These are phyloP conservation scores for zebrafish (Danio rerio) DNA, from an alignment of 2,113 vertebrate genomes.

Conservation along the genomic window GRCz12tu NC_133177.1:19422501-19423000, in stretches of 20 bases:
- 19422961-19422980: conserved; percentile 27
- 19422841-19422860: background rate
- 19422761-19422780: conserved; percentile 5
- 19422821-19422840: conserved; percentile 31
- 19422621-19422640: conserved; percentile 30
- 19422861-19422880: background rate
- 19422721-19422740: conserved; percentile 29
- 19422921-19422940: conserved; percentile 22
- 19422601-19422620: conserved; percentile 21
- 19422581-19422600: background rate
- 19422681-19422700: conserved; percentile 8
- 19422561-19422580: too few species aligned
- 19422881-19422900: conserved; percentile 8
- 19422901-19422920: conserved; percentile 23
- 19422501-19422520: too few species aligned
- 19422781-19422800: conserved; percentile 52
- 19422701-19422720: conserved; percentile 16
- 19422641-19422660: background rate
- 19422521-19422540: too few species aligned
- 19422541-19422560: too few species aligned
- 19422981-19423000: conserved; percentile 70
- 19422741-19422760: background rate
- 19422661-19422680: background rate
- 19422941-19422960: conserved; percentile 41
- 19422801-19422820: conserved; percentile 30